Evolutionary conservation across 2,113 vertebrate species (phyloP), one percentile per base, ranked within the genome.

Genomic region (Psilopogon haemacephalus): DNA sequence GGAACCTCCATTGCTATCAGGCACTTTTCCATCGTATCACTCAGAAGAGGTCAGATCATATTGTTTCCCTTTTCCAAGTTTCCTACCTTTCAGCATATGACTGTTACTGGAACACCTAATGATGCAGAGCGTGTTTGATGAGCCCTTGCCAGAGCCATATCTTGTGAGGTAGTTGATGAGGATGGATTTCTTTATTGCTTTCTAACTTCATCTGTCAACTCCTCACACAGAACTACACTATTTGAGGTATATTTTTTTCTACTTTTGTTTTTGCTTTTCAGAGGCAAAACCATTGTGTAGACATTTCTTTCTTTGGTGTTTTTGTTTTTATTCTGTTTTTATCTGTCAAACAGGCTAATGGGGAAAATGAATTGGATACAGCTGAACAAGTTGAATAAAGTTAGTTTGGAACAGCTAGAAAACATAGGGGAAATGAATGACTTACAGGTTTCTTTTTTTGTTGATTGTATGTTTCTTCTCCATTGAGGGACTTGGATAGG

Each of bases 71-170:
- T 68, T 56, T 23, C 72, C 18, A 24, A 20, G 27, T 67, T 70
- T 76, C 33, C 37, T 50, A 55, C 48, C 72, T 87, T 62, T 30
- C 35, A 38, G 56, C 0, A 1, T 26, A 10, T 77, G 48, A 28
- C 71, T 80, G 32, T n/a, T 91, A 23, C 56, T 74, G 21, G 55
- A 86, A 74, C 64, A 70, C 18, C 15, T 82, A 50, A 74, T 59
- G 77, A 37, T 32, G 62, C 10, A 4, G 37, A 69, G 15, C 13
- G 0, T 42, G 55, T 75, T 28, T 18, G 91, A 83, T 72, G 72
- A 72, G 48, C 38, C 63, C 55, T 83, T 0, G 0, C 35, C 35
- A 42, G n/a, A 67, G 50, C 19, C 40, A 2, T 27, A 2, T 73
- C 32, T 38, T 81, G 20, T 59, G 40, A 65, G 0, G 5, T 54